phyloP scores from a whole-genome alignment of 2,797 vertebrate genomes.

The Carapus acus region DNA sequence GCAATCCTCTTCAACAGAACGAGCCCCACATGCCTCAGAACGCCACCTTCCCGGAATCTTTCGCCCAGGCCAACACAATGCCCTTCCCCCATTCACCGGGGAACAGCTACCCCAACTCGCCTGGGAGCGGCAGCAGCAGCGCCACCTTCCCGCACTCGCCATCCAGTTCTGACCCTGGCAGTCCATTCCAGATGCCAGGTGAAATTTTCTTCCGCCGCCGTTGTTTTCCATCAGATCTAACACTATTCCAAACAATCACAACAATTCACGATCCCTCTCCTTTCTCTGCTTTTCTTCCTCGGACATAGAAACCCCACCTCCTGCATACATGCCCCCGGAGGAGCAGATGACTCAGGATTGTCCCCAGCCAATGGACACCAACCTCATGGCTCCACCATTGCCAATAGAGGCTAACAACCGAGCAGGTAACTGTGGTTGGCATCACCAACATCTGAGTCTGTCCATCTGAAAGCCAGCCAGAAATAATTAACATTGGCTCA shows the following conservation, averaged over 20 bases:
- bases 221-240: not conserved
- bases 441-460: slow-evolving; percentile 42
- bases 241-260: too few species aligned
- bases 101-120: slow-evolving; percentile 93
- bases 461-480: too few species aligned
- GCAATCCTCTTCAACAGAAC: slow-evolving; percentile 85
- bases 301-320: slow-evolving; percentile 89
- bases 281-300: slow-evolving; percentile 14
- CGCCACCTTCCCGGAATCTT: slow-evolving; percentile 93
- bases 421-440: slow-evolving; percentile 75
- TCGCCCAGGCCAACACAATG: slow-evolving; percentile 81
- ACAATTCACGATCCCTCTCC: not conserved
- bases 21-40: slow-evolving; percentile 98
- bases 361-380: slow-evolving; percentile 96
- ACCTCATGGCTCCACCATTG: slow-evolving; percentile 86
- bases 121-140: slow-evolving; percentile 88
- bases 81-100: slow-evolving; percentile 86
- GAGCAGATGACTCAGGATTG: slow-evolving; percentile 95
- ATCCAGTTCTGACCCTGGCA: slow-evolving; percentile 91
- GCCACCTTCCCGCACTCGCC: slow-evolving; percentile 95
- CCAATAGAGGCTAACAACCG: slow-evolving; percentile 83
- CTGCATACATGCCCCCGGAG: slow-evolving; percentile 95
- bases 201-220: slow-evolving; percentile 23
- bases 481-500: too few species aligned
- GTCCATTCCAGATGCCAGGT: slow-evolving; percentile 99